Evolutionary conservation across 2,113 vertebrate species (phyloP).

Genomic region (Tachuris rubrigastra): DNA sequence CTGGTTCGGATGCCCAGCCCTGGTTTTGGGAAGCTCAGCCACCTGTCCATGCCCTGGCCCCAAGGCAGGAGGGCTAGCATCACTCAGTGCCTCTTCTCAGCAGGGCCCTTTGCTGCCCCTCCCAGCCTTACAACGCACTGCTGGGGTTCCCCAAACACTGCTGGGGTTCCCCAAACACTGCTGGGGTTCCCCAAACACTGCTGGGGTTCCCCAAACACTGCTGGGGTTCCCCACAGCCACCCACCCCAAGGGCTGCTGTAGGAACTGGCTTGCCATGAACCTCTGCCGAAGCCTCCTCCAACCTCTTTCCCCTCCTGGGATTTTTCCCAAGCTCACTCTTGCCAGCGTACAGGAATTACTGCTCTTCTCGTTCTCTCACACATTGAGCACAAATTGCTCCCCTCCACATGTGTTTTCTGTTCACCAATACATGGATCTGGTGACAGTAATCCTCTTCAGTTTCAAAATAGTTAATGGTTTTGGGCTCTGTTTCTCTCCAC

Average conservation of each 20-base stretch:
- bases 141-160: not conserved
- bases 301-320: not conserved
- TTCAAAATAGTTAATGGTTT: not conserved
- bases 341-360: not conserved
- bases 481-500: not conserved
- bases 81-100: not conserved
- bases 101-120: not conserved
- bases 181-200: not conserved
- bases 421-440: not conserved
- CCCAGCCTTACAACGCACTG: not conserved
- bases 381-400: not conserved
- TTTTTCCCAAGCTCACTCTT: not conserved
- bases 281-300: not conserved
- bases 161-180: not conserved
- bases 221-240: not conserved
- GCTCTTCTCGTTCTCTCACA: not conserved
- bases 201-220: not conserved
- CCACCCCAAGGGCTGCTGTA: not conserved
- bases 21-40: not conserved
- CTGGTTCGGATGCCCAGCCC: not conserved
- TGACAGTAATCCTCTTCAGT: not conserved
- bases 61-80: not conserved
- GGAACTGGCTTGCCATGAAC: not conserved
- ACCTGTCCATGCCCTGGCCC: rapidly evolving
- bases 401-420: not conserved